Evolutionary conservation across 1,140 invertebrate genomes (phyloP).

Genomic region (Diachasma alloeum): DNA sequence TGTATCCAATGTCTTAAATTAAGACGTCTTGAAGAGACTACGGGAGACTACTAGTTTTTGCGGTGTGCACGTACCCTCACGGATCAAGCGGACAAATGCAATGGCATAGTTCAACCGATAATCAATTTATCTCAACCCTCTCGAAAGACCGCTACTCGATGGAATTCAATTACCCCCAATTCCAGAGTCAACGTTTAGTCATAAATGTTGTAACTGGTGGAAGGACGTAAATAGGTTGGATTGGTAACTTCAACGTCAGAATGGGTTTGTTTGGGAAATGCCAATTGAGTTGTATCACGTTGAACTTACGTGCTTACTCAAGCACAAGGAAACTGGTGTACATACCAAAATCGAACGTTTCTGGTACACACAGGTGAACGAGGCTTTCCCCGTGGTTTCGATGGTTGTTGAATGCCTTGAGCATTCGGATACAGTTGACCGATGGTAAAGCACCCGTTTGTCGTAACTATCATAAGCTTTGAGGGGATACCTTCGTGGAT

Average conservation of each 20-base stretch:
- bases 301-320: slow-evolving; percentile 5
- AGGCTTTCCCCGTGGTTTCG: background rate
- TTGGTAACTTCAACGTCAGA: background rate
- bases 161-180: background rate
- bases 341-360: slow-evolving; percentile 13
- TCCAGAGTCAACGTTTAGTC: background rate
- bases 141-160: background rate
- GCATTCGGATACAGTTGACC: slow-evolving; percentile 22
- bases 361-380: slow-evolving; percentile 13
- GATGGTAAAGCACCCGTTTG: slow-evolving; percentile 21
- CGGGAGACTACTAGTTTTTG: too few relatives aligned
- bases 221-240: background rate
- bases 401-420: slow-evolving; percentile 14
- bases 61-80: background rate
- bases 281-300: slow-evolving; percentile 17
- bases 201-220: background rate
- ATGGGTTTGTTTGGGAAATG: background rate
- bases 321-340: slow-evolving; percentile 15
- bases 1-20: too few relatives aligned
- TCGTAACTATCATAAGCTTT: slow-evolving; percentile 13
- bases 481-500: background rate
- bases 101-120: background rate
- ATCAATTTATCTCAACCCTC: background rate
- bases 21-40: too few relatives aligned
- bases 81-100: background rate